phyloP scores from a whole-genome alignment of 2,888 invertebrate species.

The Troides helena region DNA sequence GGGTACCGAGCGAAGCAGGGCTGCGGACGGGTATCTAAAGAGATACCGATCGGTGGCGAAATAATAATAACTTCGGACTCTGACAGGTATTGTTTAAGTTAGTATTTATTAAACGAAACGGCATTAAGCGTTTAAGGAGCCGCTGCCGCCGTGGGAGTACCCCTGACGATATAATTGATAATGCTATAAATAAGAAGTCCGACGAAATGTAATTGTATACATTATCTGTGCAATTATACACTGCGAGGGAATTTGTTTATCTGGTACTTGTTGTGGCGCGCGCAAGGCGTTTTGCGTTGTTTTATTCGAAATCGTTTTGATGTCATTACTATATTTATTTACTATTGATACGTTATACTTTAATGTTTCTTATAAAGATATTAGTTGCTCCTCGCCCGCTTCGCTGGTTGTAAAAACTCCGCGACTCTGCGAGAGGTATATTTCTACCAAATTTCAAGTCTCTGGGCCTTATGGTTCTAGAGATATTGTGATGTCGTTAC shows the following conservation, averaged over 20 bases:
- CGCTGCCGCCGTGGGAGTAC: not conserved
- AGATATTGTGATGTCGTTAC: too few species aligned
- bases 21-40: not conserved
- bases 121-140: slow-evolving; percentile 5
- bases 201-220: slow-evolving; percentile 11
- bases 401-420: too few species aligned
- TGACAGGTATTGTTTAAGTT: not conserved
- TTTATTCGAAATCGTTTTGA: not conserved
- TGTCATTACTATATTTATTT: too few species aligned
- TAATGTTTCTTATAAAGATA: too few species aligned
- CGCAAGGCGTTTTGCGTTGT: not conserved
- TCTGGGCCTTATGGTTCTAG: too few species aligned
- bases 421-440: too few species aligned
- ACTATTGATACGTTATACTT: too few species aligned
- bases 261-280: slow-evolving; percentile 1
- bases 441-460: too few species aligned
- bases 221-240: slow-evolving; percentile 12
- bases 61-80: not conserved
- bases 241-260: slow-evolving; percentile 8
- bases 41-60: slow-evolving; percentile 9
- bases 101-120: slow-evolving; percentile 3
- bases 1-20: not conserved
- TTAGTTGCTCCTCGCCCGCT: too few species aligned
- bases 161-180: slow-evolving; percentile 12
- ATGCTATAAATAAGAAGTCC: slow-evolving; percentile 7